Evolutionary conservation across 2,888 invertebrate species (phyloP), one percentile per base, ranked within the genome.

Genomic region (Cephus runcator): DNA sequence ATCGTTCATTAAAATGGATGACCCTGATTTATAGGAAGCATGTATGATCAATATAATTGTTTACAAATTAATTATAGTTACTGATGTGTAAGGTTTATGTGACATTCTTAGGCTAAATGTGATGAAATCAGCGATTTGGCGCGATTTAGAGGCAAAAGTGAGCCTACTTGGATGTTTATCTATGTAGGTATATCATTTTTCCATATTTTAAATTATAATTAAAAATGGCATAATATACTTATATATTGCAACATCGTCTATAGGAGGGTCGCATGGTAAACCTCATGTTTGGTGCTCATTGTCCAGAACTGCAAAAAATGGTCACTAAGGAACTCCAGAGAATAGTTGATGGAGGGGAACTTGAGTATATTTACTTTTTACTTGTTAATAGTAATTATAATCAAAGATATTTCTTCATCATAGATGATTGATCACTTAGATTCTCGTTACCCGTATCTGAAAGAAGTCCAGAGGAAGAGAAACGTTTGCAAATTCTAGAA

Each of bases 111-210:
- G 91, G 91, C 91, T 6, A 90, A 86, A 79, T 91, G 91, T 33
- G 98, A 98, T 91, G 94, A 94, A 2, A 96, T 98, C 77, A 94
- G 94, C 74, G 94, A 93, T 73, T 91, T 98, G 76, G 94, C 94
- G 87, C 93, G 97, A 78, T 98, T 98, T 91, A 93, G 96, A 76
- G 96, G 96, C 79, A 96, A 95, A 88, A 97, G 98, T 90, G 96
- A 98, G 89, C 98, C 98, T 0, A 97, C 96, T 0, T 98, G 98
- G 97, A 94, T 98, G 92, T 97, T 98, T 86, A 94, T 96, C 80
- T 88, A 88, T 69, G 91, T 90, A 84, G 88, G 83, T 81, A 69
- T 76, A 56, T 12, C 34, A 69, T 35, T 12, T 33, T 69, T 34
- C 11, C 71, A 33, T 34, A 11, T 75, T 15, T 36, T 73, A 11